Evolutionary conservation across 2,113 vertebrate species (phyloP), one percentile per base, ranked within the genome.

Genomic region (Emydocephalus ijimae): DNA sequence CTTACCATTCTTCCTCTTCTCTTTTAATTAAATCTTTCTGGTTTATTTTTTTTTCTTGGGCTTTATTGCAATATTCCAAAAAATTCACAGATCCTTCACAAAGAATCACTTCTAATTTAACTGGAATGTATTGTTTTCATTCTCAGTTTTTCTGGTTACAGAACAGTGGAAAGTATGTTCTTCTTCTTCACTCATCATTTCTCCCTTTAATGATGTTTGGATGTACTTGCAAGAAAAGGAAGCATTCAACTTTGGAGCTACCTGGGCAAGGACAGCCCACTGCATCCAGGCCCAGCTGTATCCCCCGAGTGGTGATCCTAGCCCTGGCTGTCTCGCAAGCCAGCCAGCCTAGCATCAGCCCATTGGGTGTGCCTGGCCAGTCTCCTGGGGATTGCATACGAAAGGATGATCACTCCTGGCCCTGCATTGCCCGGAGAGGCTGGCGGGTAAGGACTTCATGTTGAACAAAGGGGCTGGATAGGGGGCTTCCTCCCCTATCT

Each of bases 41-140:
- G 91, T 92, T 87, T 34, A n/a, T 54, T 54, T 24, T 86, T 92
- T 43, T 45, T 81, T 89, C 45, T 39, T 50, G 5, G 0, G 26
- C 0, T 0, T 50, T 93, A 52, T 91, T 90, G 88, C 69, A 24
- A n/a, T 4, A 90, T 85, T 90, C 59, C 43, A 1, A n/a, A 59
- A 87, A 94, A 54, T 34, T 93, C 5, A 0, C 15, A 45, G 69
- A 91, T 59, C 34, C 43, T 45, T 45, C 43, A 45, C 43, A 45
- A 45, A 45, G 4, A 48, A 48, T 48, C 45, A 48, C 45, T 48
- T 48, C 45, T 48, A 48, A 48, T 55, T 86, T 92, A 92, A 69
- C 45, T 89, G 74, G 0, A 0, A 55, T 89, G 56, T 15, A 55
- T 9, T 0, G 0, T 0, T 0, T 0, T 0, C 56, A 50, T 54